Evolutionary conservation across 2,797 vertebrate genomes (phyloP), one percentile per base, ranked within the genome.

Genomic region (Parauchenoglanis punctatus): DNA sequence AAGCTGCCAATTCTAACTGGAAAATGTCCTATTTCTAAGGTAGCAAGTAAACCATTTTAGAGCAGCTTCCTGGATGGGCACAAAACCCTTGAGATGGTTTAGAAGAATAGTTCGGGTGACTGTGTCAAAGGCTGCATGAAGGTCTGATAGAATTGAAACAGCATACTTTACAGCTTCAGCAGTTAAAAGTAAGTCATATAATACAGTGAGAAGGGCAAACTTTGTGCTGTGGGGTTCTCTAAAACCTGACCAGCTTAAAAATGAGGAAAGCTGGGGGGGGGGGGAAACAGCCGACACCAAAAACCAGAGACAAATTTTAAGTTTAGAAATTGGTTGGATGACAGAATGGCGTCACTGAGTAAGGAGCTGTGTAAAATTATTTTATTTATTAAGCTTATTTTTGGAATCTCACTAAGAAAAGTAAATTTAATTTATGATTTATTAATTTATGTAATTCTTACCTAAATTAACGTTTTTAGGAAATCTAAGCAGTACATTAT

Each of bases 241-340:
- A 35, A 58, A 58, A 35, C 76, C 54, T 80, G 54, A 80, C 77
- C 77, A 58, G 76, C n/a, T 58, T 40, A 11, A 35, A 80, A 40
- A 12, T 77, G 18, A 80, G 18, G 54, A 40, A 59, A 56, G 7
- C 52, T 56, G 52, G 31, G 31, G 28, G 35, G 13, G 1, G 0
- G 7, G 52, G 12, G 25, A 49, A 75, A 23, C n/a, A 40, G 2
- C 44, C n/a, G 72, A 25, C 44, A 70, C 31, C 28, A 75, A 49
- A n/a, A 75, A 49, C 23, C 10, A n/a, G 44, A 49, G 40, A 49
- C 8, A 10, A 46, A 52, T 23, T 46, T 73, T 46, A 7, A 5
- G 70, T 46, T 44, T 49, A 75, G 44, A 75, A 75, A 49, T 13
- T 49, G 23, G 10, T 13, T 49, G 20, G 4, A 46, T 75, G 20